Evolutionary conservation across 2,797 vertebrate genomes (phyloP), one percentile per base, ranked within the genome.

Genomic region (Anguilla pacifica): DNA sequence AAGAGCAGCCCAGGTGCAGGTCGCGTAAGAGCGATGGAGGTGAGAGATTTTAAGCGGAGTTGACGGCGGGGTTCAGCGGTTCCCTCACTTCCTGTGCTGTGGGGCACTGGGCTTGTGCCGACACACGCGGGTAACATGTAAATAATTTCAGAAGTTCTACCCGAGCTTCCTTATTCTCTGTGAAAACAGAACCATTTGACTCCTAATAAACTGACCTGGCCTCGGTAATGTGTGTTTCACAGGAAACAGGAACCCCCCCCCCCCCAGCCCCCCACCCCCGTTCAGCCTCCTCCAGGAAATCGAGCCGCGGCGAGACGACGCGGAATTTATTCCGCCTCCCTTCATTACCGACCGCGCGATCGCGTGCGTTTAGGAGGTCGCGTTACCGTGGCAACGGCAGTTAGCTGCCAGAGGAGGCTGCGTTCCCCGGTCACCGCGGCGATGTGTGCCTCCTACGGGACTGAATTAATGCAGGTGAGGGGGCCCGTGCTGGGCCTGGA

Each of bases 391-490:
- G 77, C 17, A 49, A 81, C 39, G 22, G 77, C 77, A 10, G 77
- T 49, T 81, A 81, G 77, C 77, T 81, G 77, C 77, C 77, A 25
- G 43, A 1, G n/a, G 77, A 81, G 77, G 77, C 74, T 7, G 35
- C 17, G 39, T 46, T 43, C 9, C 74, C n/a, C 2, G 13, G 74
- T 22, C 39, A 39, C 77, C 39, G 77, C 6, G 39, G 43, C 77
- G 39, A 2, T 10, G 39, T 9, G 35, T 7, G 43, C 77, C 77
- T 49, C 77, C 77, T 81, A 43, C 7, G 77, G 43, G 77, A 81
- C 25, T 81, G 39, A 81, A 81, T 81, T 81, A 81, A 81, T 81
- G 77, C 43, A 25, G 77, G 77, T 49, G 77, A 81, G 35, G 49
- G 77, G 77, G 77, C 43, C 10, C 6, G 43, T 49, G 77, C 49